These are phyloP conservation scores for Jacana jacana DNA, from an alignment of 2,113 vertebrate genomes.

Conservation along the genomic window DNA sequence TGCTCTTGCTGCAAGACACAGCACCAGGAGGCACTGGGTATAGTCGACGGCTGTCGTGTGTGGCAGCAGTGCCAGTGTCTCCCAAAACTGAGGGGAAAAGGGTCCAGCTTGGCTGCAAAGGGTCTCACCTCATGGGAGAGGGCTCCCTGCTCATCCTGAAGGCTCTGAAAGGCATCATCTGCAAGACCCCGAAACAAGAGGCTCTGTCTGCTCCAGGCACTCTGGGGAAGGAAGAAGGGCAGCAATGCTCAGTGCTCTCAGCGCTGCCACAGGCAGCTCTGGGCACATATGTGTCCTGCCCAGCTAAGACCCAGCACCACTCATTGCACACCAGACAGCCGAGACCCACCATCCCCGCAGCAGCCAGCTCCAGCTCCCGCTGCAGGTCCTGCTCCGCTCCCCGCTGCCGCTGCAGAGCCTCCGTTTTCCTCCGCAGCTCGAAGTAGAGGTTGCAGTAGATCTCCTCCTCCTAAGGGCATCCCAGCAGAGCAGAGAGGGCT, in stretches of 20 bases:
- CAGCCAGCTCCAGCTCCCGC: slow-evolving; percentile 58
- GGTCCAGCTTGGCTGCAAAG: fast-evolving
- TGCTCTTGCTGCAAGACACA: slow-evolving; percentile 4
- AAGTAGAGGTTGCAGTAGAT: slow-evolving; percentile 69
- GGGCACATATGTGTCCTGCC: fast-evolving
- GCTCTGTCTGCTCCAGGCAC: not conserved
- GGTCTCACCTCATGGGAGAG: slow-evolving; percentile 38
- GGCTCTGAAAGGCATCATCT: not conserved
- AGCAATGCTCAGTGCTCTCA: fast-evolving
- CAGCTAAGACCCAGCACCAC: not conserved
- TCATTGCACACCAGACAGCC: fast-evolving
- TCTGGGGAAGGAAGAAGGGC: slow-evolving; percentile 12
- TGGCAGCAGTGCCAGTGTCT: fast-evolving
- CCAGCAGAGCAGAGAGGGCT: not conserved
- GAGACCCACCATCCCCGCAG: slow-evolving; percentile 56
- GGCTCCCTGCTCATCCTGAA: slow-evolving; percentile 27
- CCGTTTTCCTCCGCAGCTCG: slow-evolving; percentile 58
- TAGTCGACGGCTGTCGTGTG: fast-evolving
- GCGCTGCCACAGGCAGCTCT: not conserved
- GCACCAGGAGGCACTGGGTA: not conserved
- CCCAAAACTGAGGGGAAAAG: not conserved
- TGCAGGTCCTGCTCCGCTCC: slow-evolving; percentile 60
- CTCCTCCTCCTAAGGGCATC: slow-evolving; percentile 34
- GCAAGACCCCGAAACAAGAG: not conserved
- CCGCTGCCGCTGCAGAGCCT: slow-evolving; percentile 68